A percentile compares a stretch with the other conserved stretches of the same genome.
phyloP scores from a whole-genome alignment of 2,888 invertebrate genomes.

The Drosophila macrospina region DNA sequence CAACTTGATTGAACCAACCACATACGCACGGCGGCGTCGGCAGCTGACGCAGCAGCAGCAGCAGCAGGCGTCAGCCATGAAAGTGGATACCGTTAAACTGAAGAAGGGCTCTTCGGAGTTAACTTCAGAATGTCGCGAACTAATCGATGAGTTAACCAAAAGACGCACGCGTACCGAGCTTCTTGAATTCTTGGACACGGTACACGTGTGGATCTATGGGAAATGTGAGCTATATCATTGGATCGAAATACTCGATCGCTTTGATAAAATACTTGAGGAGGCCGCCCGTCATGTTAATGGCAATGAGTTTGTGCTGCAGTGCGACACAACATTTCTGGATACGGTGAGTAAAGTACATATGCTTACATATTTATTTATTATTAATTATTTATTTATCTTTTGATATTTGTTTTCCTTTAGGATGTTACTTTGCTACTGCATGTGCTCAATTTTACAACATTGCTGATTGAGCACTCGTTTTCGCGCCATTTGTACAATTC shows the following conservation, averaged over 20 bases:
- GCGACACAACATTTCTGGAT: constrained; percentile 89
- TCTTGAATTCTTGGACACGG: constrained; percentile 88
- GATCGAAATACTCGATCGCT: constrained; percentile 92
- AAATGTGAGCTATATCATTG: constrained; percentile 95
- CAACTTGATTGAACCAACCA: constrained; percentile 54
- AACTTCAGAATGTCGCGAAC: constrained; percentile 90
- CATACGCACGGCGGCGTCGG: constrained; percentile 58
- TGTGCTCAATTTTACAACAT: constrained; percentile 92
- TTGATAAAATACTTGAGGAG: constrained; percentile 90
- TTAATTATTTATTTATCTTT: background rate
- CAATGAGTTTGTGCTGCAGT: constrained; percentile 87
- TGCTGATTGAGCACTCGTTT: constrained; percentile 94
- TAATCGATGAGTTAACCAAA: constrained; percentile 90
- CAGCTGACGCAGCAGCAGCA: constrained; percentile 49
- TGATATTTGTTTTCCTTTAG: constrained; percentile 83
- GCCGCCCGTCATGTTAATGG: constrained; percentile 86
- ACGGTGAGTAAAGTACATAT: constrained; percentile 85
- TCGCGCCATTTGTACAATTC: constrained; percentile 94
- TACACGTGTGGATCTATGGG: constrained; percentile 93
- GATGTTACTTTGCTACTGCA: constrained; percentile 90
- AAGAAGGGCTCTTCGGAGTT: constrained; percentile 94
- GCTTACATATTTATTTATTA: background rate
- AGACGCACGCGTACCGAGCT: constrained; percentile 89
- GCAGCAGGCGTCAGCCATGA: constrained; percentile 87
- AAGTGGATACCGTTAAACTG: constrained; percentile 92